Base-by-base conservation (phyloP, 2,113 vertebrate species). In the Scatophagus argus region DNA sequence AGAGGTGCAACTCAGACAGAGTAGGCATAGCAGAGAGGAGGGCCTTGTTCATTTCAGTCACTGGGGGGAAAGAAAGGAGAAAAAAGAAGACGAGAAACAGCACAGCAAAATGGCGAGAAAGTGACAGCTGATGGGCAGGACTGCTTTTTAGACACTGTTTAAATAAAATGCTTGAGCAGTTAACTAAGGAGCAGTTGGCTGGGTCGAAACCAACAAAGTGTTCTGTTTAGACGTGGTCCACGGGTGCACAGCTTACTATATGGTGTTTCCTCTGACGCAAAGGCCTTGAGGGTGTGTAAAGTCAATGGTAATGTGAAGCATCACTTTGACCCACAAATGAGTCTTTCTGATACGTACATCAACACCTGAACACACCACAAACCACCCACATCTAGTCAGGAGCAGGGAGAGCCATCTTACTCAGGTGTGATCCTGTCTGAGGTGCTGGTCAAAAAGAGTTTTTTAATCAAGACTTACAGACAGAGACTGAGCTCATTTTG, bases 21-120 rank as follows among this genome's bases (percentile, higher is more conserved):
- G 76, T 31, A 87, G 90, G 83, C 70, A 89, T 85, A 91, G 87
- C 86, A 89, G 82, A 92, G 82, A 81, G 61, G 73, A 80, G 65
- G 62, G 38, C 75, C 81, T 61, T 65, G 82, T 68, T 80, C 43
- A 84, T 62, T 74, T 79, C 77, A 77, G 77, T n/a, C 76, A 52
- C 91, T 91, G 74, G 67, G 47, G 47, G 59, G 49, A 77, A 79
- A 85, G 62, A 86, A 58, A 70, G 61, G 44, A 72, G 54, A 72
- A 38, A 85, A 69, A 47, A 82, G 65, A 70, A 63, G 58, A 55
- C 51, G 65, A 74, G 47, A 88, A 81, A 85, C 11, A 85, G 74
- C 78, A 83, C 62, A 88, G 87, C 70, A 74, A 82, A 79, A 78
- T 17, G 32, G 79, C 67, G 75, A 44, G 65, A 85, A 74, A 68